A percentile compares a stretch with the other conserved stretches of the same genome.
These are phyloP conservation scores for Loripinus fragilis DNA, from an alignment of 2,888 invertebrate species.

Conservation along the genomic window DNA sequence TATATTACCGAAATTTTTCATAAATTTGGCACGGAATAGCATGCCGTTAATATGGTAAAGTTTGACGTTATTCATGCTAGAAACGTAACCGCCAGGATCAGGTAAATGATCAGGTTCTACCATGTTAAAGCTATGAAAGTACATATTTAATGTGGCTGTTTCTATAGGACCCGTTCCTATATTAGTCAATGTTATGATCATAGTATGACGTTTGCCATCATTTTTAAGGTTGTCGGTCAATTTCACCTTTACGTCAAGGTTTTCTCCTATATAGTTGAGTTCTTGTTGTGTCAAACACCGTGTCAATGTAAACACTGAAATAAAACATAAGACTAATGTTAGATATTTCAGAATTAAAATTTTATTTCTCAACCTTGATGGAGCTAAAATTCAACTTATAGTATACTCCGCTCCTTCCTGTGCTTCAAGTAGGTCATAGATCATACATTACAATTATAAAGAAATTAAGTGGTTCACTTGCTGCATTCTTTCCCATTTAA, in stretches of 20 bases:
- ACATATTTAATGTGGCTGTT: constrained; percentile 61
- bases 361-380: no score
- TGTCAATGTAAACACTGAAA: constrained; percentile 17
- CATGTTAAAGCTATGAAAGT: constrained; percentile 74
- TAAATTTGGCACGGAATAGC: constrained; percentile 69
- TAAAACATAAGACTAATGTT: background rate
- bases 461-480: no score
- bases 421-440: no score
- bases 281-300: constrained; percentile 44
- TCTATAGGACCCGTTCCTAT: constrained; percentile 46
- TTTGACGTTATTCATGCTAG: constrained; percentile 57
- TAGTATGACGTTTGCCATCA: constrained; percentile 57
- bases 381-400: no score
- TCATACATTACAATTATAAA: no score
- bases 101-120: constrained; percentile 71
- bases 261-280: constrained; percentile 48
- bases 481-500: no score
- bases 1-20: constrained; percentile 60
- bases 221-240: constrained; percentile 57
- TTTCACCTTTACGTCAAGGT: constrained; percentile 52
- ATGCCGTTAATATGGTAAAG: constrained; percentile 71
- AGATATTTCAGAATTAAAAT: no score
- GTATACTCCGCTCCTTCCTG: no score
- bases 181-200: constrained; percentile 56
- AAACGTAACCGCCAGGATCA: constrained; percentile 51